A percentile compares a stretch with the other conserved stretches of the same genome.
phyloP scores from a whole-genome alignment of 2,888 invertebrate genomes.

The Oscheius onirici region DNA sequence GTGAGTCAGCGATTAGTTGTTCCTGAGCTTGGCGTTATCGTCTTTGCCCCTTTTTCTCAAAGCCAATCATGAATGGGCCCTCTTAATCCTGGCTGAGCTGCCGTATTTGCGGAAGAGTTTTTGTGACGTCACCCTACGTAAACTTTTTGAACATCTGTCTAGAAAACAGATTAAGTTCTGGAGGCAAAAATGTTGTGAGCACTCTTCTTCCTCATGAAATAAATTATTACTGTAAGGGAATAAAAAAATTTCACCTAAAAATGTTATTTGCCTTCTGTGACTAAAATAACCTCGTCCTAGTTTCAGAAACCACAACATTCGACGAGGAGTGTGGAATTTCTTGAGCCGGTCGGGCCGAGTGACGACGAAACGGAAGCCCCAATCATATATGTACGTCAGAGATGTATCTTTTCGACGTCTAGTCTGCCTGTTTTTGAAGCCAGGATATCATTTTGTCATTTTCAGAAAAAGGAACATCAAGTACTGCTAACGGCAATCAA shows the following conservation, averaged over 20 bases:
- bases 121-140: slow-evolving; percentile 15
- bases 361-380: slow-evolving; percentile 39
- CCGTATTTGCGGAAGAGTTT: slow-evolving; percentile 16
- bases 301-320: slow-evolving; percentile 36
- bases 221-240: background rate
- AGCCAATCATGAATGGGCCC: slow-evolving; percentile 19
- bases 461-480: slow-evolving; percentile 59
- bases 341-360: slow-evolving; percentile 32
- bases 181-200: too few relatives aligned
- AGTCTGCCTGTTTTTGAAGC: background rate
- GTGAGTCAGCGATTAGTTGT: slow-evolving; percentile 2
- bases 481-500: slow-evolving; percentile 65
- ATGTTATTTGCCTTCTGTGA: too few relatives aligned
- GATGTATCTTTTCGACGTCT: background rate
- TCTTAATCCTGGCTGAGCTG: slow-evolving; percentile 23
- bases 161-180: too few relatives aligned
- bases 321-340: slow-evolving; percentile 50
- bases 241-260: slow-evolving; percentile 13
- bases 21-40: too few relatives aligned
- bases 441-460: background rate
- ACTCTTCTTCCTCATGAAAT: background rate
- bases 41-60: background rate
- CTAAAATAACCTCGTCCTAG: too few relatives aligned
- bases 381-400: slow-evolving; percentile 30
- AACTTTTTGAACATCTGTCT: too few relatives aligned